These are phyloP conservation scores for Aptenodytes forsteri DNA, from an alignment of 2,113 vertebrate genomes.

Conservation along the genomic window DNA sequence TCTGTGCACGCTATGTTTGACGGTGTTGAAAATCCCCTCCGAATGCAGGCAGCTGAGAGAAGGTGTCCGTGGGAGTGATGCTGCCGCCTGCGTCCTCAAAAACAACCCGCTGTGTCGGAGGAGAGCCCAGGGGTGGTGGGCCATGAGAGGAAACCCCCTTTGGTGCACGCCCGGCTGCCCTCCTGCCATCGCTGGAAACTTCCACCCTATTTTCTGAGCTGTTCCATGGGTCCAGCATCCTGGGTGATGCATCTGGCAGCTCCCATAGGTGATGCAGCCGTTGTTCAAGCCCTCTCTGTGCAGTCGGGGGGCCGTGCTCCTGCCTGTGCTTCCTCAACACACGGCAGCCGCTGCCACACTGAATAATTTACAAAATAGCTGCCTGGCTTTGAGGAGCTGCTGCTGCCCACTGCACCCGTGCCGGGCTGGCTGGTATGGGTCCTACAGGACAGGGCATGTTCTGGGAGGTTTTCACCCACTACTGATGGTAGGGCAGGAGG, in stretches of 20 bases:
- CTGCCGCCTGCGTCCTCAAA: background rate
- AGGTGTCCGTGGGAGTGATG: background rate
- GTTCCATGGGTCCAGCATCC: background rate
- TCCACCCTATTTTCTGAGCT: background rate
- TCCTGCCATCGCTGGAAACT: background rate
- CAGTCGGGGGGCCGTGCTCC: rapidly evolving
- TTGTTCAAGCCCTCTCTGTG: background rate
- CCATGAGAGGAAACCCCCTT: background rate
- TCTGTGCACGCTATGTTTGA: rapidly evolving
- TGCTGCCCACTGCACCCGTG: rapidly evolving
- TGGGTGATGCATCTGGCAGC: background rate
- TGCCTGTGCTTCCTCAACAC: background rate
- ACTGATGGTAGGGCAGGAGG: background rate
- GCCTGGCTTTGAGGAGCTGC: background rate
- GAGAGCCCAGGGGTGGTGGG: background rate
- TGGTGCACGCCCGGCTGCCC: background rate
- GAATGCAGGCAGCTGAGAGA: background rate
- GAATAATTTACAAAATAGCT: background rate
- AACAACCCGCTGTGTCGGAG: background rate
- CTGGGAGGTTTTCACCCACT: background rate
- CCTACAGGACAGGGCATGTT: background rate
- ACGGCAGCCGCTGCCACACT: background rate
- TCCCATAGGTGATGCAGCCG: background rate
- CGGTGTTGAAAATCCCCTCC: background rate
- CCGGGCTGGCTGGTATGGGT: background rate